Conservation (phyloP, 2,113 vertebrate genomes). For the Ploceus nigricollis region DNA sequence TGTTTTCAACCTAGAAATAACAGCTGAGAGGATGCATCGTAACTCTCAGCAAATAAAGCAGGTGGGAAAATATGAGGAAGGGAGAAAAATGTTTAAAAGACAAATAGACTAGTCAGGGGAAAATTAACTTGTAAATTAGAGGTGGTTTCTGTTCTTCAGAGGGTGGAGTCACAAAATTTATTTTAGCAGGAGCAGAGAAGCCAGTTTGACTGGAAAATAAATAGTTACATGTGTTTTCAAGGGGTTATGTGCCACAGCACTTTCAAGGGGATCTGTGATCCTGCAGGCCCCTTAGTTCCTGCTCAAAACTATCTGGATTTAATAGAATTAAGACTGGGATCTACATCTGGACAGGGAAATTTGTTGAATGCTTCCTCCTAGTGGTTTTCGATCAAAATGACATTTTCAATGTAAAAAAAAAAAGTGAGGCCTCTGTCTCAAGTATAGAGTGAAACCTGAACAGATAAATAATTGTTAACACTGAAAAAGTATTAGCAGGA, state of each 20-base stretch:
- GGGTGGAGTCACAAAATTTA: not conserved
- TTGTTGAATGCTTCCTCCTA: slow-evolving; percentile 67
- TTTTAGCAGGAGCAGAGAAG: not conserved
- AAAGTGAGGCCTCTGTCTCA: not conserved
- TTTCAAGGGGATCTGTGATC: not conserved
- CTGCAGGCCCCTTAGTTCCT: not conserved
- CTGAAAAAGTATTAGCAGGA: not conserved
- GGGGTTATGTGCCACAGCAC: not conserved
- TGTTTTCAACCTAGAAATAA: not conserved
- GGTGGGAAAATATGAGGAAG: not conserved
- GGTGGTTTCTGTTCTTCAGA: not conserved
- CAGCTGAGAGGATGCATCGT: not conserved
- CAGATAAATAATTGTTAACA: not conserved
- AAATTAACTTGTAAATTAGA: not conserved
- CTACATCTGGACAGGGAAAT: not conserved
- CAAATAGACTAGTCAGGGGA: not conserved
- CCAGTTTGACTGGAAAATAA: not conserved
- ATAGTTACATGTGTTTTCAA: not conserved
- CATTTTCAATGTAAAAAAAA: not conserved
- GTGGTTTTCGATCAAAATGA: slow-evolving; percentile 40
- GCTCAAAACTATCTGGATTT: not conserved
- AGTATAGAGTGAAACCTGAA: not conserved
- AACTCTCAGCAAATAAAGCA: not conserved
- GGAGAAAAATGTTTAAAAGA: not conserved
- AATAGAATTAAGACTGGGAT: not conserved